phyloP scores from a whole-genome alignment of 2,888 invertebrate species.

The Nipponacmea schrenckii region DNA sequence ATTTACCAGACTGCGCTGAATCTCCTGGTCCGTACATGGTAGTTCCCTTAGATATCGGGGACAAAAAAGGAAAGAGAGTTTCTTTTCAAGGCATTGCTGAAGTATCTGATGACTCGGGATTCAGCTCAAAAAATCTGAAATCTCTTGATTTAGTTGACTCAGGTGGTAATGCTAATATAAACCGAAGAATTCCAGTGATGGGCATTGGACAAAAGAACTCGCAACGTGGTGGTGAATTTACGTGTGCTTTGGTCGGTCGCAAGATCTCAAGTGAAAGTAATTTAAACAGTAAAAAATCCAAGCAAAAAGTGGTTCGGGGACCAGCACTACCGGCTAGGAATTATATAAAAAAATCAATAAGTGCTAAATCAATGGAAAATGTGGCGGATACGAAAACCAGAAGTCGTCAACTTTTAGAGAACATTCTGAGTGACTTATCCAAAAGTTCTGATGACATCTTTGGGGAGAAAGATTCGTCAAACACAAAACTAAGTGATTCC shows the following conservation, averaged over 20 bases:
- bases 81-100: neutral
- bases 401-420: neutral
- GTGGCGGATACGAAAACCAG: neutral
- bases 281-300: no score
- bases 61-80: neutral
- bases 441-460: constrained; percentile 4
- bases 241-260: constrained; percentile 21
- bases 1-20: constrained; percentile 19
- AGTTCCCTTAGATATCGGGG: constrained; percentile 19
- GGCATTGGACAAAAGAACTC: constrained; percentile 15
- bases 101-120: neutral
- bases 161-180: neutral
- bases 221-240: constrained; percentile 18
- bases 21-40: constrained; percentile 30
- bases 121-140: neutral
- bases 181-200: neutral
- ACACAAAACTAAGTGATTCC: neutral
- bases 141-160: neutral
- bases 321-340: neutral
- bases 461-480: neutral
- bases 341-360: neutral
- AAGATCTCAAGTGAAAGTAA: neutral
- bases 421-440: neutral
- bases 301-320: neutral
- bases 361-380: constrained; percentile 4